Percentiles rank a stretch among this genome's conserved stretches.
Conservation (phyloP, 2,888 invertebrate genomes). For the Clostera curtula region DNA sequence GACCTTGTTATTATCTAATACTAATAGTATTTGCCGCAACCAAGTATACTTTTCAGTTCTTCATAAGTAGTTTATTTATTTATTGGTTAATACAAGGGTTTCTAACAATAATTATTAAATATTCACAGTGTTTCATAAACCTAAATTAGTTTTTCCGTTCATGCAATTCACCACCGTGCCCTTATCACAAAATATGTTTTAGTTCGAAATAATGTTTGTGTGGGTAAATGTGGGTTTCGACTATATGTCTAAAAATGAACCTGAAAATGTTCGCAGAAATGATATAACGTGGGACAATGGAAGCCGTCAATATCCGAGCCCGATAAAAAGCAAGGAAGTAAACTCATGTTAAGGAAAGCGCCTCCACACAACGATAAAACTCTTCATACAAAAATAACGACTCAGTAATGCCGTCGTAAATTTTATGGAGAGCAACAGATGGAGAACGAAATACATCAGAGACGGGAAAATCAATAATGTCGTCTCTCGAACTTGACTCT, state of each 20-base stretch:
- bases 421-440: constrained; percentile 73
- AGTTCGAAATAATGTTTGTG: too few relatives aligned
- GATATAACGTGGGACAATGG: constrained; percentile 20
- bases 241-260: constrained; percentile 3
- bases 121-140: too few relatives aligned
- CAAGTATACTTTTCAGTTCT: too few relatives aligned
- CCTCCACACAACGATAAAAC: constrained; percentile 52
- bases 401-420: constrained; percentile 68
- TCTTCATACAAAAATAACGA: constrained; percentile 70
- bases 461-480: constrained; percentile 64
- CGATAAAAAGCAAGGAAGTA: constrained; percentile 44
- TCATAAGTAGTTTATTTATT: too few relatives aligned
- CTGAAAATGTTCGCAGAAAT: constrained; percentile 7
- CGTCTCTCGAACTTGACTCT: constrained; percentile 49
- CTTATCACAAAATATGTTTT: too few relatives aligned
- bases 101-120: too few relatives aligned
- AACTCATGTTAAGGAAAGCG: constrained; percentile 47
- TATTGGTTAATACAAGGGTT: too few relatives aligned
- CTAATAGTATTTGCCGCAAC: too few relatives aligned
- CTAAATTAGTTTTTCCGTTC: too few relatives aligned
- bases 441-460: constrained; percentile 65
- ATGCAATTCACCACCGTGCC: too few relatives aligned
- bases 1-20: too few relatives aligned
- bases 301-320: constrained; percentile 32
- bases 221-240: too few relatives aligned